Base-by-base conservation (phyloP, 2,888 invertebrate genomes). In the Rhamnusium bicolor region DNA sequence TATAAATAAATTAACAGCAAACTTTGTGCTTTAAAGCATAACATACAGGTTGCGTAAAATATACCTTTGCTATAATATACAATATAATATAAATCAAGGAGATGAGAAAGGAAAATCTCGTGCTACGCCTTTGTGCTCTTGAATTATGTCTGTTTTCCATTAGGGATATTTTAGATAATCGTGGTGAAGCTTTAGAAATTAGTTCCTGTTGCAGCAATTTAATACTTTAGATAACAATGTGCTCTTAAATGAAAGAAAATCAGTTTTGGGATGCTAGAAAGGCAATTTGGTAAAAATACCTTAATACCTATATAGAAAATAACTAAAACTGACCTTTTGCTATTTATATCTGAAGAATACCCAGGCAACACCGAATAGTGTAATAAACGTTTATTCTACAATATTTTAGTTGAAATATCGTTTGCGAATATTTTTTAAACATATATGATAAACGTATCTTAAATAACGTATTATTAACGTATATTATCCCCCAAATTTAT, bases 101-200 rank as follows among this genome's bases (percentile, higher is more conserved):
- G n/a, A 69, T 51, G 69, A 51, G 49, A 60, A 69, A 47, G 69
- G 69, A 69, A 69, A 69, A 60, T 61, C 69, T 49, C 61, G 47
- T 32, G 60, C 46, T 51, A 51, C 60, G 60, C 69, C 61, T 69
- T 69, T 69, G 29, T 69, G 53, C 60, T 60, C 58, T 27, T 69
- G 69, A 69, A 60, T 68, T 69, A 69, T 69, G 69, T 69, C 69
- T 69, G 69, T 69, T 69, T 69, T 69, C 69, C 69, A 69, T 69
- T 69, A 69, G 61, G 49, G 65, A 18, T 65, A 65, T 65, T 65
- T 65, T 51, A 60, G 69, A 69, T 58, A 53, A 69, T 69, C 69
- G 32, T 24, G 61, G 60, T 12, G 40, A 47, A 61, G 53, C 65
- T 65, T 65, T n/a, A 5, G n/a, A 27, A 65, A 65, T 65, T 65